A percentile compares a stretch with the other conserved stretches of the same genome.
These are phyloP conservation scores for Archivesica marissinica DNA, from an alignment of 1,140 invertebrate species.

Conservation along the genomic window DNA sequence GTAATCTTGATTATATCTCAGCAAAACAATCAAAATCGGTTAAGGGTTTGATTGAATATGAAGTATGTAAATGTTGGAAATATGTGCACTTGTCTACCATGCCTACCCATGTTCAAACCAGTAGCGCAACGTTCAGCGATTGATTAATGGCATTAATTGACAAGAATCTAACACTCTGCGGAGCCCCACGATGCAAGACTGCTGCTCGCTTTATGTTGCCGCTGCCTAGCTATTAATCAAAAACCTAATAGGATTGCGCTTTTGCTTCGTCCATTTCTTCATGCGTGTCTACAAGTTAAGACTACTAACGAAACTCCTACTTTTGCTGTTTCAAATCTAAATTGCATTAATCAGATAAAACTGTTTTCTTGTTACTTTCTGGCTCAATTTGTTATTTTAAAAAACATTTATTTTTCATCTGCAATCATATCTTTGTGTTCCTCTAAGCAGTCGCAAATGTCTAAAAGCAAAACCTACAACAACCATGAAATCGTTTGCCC, in stretches of 20 bases:
- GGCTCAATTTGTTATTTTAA: not conserved
- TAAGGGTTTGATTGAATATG: constrained; percentile 2
- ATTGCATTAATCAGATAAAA: not conserved
- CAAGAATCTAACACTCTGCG: constrained; percentile 16
- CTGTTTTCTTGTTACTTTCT: not conserved
- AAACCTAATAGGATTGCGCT: constrained; percentile 1
- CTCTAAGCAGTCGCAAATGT: constrained; percentile 62
- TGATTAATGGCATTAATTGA: constrained; percentile 52
- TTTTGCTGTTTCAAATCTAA: too few relatives aligned
- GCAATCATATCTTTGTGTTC: too few relatives aligned
- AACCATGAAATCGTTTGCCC: constrained; percentile 61
- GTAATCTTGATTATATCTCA: constrained; percentile 7
- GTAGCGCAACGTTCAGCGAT: not conserved
- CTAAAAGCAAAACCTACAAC: constrained; percentile 37
- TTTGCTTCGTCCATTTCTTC: not conserved
- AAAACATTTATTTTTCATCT: not conserved
- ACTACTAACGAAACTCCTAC: too few relatives aligned
- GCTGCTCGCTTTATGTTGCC: constrained; percentile 4
- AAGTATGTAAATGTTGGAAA: not conserved
- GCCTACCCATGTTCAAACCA: constrained; percentile 7
- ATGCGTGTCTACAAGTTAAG: too few relatives aligned
- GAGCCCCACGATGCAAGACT: constrained; percentile 6
- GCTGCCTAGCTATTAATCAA: constrained; percentile 18
- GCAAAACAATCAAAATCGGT: not conserved
- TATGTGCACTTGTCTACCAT: not conserved